Base-by-base conservation (phyloP, 53 echinoderm and acorn worm genomes). In the Zoroaster sp. region DNA sequence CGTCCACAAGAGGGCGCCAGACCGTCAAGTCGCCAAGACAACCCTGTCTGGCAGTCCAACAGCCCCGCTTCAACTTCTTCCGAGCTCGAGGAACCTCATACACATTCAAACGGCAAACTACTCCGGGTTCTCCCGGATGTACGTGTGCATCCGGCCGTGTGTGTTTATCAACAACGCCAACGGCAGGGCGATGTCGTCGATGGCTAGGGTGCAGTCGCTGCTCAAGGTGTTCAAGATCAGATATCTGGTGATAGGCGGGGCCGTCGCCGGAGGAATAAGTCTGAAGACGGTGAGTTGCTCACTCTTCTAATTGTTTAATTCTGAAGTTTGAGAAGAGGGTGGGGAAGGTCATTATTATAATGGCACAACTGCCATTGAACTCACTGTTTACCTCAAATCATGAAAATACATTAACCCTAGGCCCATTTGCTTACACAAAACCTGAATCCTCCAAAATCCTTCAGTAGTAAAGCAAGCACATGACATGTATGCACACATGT, bases 181-280 rank as follows among this genome's bases (percentile, higher is more conserved):
- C 75, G 38, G 74, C 31, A 85, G 90, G 21, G 89, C 94, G 4
- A 88, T 90, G 72, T 90, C 93, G 0, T 67, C 86, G 21, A 78
- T 94, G 40, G 45, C 81, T 0, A 90, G 75, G 88, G 92, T 92
- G 1, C 40, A 49, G 14, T 55, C 78, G 17, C 70, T 96, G 18
- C 75, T 96, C 32, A 92, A 88, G 76, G 51, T 96, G 3, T 73
- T 96, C 70, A 94, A 77, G 90, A 92, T 98, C 28, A 85, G 98
- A 41, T 98, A 98, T 79, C 51, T 98, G 8, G 94, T 98, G 53
- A 91, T 98, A 54, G 95, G 95, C 11, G 92, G 93, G 17, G 98
- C 95, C 18, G 87, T 98, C 5, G 98, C 93, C 40, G 98, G 95
- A 35, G 98, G 98, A 35, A 80, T 91, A 25, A 94, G 91, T 49